Evolutionary conservation across 1,140 invertebrate species (phyloP).

Genomic region (Cydia strobilella): DNA sequence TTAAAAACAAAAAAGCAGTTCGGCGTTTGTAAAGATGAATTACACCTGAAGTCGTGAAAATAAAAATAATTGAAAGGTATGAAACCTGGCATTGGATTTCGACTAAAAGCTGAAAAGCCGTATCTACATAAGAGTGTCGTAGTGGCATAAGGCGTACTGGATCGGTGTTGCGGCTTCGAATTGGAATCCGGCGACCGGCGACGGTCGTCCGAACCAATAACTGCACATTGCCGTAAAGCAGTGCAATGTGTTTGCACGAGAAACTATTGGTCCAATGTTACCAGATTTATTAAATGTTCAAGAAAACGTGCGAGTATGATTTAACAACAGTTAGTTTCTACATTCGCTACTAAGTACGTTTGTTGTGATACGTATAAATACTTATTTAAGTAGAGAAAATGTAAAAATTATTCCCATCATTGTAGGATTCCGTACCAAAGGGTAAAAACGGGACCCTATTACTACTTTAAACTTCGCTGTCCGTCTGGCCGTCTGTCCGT

Average conservation of each 20-base stretch:
- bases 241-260: not conserved
- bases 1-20: slow-evolving; percentile 45
- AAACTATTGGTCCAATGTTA: not conserved
- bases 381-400: no score
- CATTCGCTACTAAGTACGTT: no score
- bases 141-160: not conserved
- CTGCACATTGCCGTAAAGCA: slow-evolving; percentile 3
- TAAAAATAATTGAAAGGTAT: slow-evolving; percentile 49
- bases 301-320: no score
- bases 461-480: no score
- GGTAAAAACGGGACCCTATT: no score
- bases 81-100: slow-evolving; percentile 43
- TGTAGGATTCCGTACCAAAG: no score
- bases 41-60: slow-evolving; percentile 46
- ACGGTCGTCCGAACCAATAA: slow-evolving; percentile 3
- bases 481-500: no score
- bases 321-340: no score
- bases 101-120: not conserved
- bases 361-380: no score
- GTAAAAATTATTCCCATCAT: no score
- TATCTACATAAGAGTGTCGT: not conserved
- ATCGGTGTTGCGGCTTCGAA: slow-evolving; percentile 2
- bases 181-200: not conserved
- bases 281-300: no score
- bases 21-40: slow-evolving; percentile 45